These are phyloP conservation scores for Phyto melanocephala DNA, from an alignment of 2,888 invertebrate genomes.

Conservation along the genomic window DNA sequence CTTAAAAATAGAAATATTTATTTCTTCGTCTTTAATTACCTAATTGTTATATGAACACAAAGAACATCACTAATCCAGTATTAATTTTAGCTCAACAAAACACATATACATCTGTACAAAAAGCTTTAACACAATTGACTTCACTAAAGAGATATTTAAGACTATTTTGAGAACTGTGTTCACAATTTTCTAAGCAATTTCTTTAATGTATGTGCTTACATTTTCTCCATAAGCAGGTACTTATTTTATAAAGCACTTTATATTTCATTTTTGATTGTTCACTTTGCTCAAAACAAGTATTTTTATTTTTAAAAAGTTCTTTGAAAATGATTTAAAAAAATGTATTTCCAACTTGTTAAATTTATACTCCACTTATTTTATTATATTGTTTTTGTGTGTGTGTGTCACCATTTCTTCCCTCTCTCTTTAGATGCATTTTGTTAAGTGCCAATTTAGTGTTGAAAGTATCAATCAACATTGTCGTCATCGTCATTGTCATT, in stretches of 20 bases:
- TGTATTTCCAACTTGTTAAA: slow-evolving; percentile 11
- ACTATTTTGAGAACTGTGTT: neutral
- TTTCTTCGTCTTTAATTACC: too few species aligned
- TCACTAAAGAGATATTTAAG: neutral
- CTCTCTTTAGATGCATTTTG: neutral
- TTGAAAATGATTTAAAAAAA: neutral
- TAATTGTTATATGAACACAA: too few species aligned
- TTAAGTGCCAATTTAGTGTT: slow-evolving; percentile 27
- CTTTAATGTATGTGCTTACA: neutral
- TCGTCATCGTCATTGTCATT: neutral
- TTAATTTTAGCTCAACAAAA: neutral
- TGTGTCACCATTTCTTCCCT: too few species aligned
- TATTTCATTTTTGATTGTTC: neutral
- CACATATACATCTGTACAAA: neutral
- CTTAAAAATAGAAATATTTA: too few species aligned
- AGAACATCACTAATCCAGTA: neutral
- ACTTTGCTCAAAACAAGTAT: neutral
- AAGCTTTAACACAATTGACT: neutral
- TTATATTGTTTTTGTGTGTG: neutral
- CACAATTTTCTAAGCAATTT: neutral
- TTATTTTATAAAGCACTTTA: neutral
- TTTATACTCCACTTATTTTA: neutral
- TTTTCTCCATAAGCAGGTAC: neutral
- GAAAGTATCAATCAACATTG: slow-evolving; percentile 30
- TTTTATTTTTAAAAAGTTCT: neutral